A percentile compares a stretch with the other conserved stretches of the same genome.
These are phyloP conservation scores for Beroe ovata DNA, from an alignment of 37 sponge, comb jelly and placozoan species.

Conservation along the genomic window DNA sequence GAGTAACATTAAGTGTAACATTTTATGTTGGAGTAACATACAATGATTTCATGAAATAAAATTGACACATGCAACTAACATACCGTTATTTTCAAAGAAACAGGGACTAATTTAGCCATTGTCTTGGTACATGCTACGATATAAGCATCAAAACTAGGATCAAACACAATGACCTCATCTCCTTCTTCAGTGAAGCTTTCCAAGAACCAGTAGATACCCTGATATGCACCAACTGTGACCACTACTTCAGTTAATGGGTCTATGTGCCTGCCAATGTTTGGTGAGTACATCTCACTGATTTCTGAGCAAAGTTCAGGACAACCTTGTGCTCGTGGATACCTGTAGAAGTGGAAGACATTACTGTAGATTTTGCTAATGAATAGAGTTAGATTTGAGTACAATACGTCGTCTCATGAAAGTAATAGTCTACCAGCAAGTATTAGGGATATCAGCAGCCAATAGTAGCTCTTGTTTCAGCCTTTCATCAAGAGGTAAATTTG, in stretches of 20 bases:
- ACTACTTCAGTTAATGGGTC: not conserved
- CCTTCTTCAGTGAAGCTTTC: constrained; percentile 12
- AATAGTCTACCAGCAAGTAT: constrained; percentile 4
- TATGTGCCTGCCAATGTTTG: not conserved
- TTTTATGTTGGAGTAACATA: too few relatives aligned
- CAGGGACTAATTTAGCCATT: not conserved
- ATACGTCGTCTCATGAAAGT: not conserved
- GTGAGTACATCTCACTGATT: not conserved
- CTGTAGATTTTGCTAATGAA: too few relatives aligned
- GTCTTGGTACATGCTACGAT: not conserved
- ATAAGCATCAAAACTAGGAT: constrained; percentile 40
- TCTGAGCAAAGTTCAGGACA: not conserved
- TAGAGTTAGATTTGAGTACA: not conserved
- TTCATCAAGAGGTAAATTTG: not conserved
- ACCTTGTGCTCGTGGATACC: constrained; percentile 38
- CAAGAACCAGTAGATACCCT: constrained; percentile 18
- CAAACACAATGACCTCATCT: constrained; percentile 50
- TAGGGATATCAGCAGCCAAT: constrained; percentile 9
- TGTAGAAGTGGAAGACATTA: not conserved
- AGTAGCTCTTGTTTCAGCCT: not conserved
- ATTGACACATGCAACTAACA: too few relatives aligned
- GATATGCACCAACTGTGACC: constrained; percentile 12
- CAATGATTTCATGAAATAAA: too few relatives aligned
- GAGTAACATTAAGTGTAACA: too few relatives aligned
- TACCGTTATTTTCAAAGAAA: not conserved